These are phyloP conservation scores for Steatocranus sp. DNA, from an alignment of 2,797 vertebrate genomes.

Conservation along the genomic window DNA sequence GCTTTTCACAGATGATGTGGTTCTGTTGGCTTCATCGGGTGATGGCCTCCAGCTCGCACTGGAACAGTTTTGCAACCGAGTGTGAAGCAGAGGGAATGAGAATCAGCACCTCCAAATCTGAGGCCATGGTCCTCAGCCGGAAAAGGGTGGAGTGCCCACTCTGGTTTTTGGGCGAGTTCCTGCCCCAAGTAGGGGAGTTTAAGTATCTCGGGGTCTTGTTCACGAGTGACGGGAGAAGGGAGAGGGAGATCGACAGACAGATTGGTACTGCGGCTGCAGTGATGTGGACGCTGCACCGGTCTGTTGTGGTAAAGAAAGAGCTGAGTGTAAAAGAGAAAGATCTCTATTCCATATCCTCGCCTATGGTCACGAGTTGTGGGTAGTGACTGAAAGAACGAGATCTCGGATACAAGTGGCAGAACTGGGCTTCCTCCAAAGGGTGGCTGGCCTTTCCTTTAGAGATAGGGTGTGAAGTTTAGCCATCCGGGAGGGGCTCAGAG, in stretches of 20 bases:
- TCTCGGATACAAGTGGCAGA: neutral
- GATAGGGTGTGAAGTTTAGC: neutral
- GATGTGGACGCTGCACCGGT: fast-evolving
- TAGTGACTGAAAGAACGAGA: neutral
- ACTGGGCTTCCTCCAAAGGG: neutral
- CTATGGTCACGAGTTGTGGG: neutral
- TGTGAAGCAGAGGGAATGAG: neutral
- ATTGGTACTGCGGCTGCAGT: neutral
- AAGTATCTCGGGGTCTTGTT: neutral
- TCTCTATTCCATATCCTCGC: neutral
- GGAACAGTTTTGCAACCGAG: fast-evolving
- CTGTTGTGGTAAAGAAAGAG: neutral
- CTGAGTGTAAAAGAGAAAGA: neutral
- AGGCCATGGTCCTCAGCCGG: fast-evolving
- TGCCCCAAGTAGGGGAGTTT: neutral
- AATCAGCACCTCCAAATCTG: neutral
- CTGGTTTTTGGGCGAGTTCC: neutral
- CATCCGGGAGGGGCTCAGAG: neutral
- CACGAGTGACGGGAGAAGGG: neutral
- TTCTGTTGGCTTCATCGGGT: neutral
- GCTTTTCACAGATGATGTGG: fast-evolving
- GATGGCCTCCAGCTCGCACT: fast-evolving
- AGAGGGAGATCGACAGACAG: neutral
- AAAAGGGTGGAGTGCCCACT: neutral
- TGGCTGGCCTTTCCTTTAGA: neutral